phyloP scores from a whole-genome alignment of 2,888 invertebrate genomes.

The Agriopis marginaria region DNA sequence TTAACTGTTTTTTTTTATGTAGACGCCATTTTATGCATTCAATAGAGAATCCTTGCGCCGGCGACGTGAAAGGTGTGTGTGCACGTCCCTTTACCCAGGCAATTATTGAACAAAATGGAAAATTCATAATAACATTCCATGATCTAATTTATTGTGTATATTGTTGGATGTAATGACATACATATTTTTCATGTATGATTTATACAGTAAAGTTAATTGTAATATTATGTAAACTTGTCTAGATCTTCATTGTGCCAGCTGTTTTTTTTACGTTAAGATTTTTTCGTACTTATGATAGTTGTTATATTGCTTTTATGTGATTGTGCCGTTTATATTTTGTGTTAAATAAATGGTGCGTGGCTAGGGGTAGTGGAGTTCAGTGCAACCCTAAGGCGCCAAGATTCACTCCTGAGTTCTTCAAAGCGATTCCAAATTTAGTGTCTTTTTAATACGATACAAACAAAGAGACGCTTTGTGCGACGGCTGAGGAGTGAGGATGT shows the following conservation, averaged over 20 bases:
- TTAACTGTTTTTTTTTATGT: too few species aligned
- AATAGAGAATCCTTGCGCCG: too few species aligned
- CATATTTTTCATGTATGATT: constrained; percentile 83
- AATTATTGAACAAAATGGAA: constrained; percentile 67
- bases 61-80: too few species aligned
- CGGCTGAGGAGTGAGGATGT: too few species aligned
- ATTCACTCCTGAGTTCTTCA: too few species aligned
- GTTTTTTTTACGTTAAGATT: constrained; percentile 72
- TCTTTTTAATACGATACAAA: too few species aligned
- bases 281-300: constrained; percentile 83
- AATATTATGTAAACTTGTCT: constrained; percentile 77
- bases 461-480: too few species aligned
- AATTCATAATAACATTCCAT: constrained; percentile 83
- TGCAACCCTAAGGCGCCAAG: background rate
- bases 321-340: constrained; percentile 49
- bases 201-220: constrained; percentile 73
- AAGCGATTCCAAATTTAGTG: too few species aligned
- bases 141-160: constrained; percentile 86
- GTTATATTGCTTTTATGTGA: constrained; percentile 80
- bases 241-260: constrained; percentile 86
- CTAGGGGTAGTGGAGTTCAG: constrained; percentile 1
- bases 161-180: constrained; percentile 75
- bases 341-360: constrained; percentile 7
- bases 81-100: constrained; percentile 9
- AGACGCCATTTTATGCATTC: too few species aligned